A percentile compares a stretch with the other conserved stretches of the same genome.
Evolutionary conservation across 2,797 vertebrate species (phyloP).

Genomic region (Microctenopoma stevenorrisi): DNA sequence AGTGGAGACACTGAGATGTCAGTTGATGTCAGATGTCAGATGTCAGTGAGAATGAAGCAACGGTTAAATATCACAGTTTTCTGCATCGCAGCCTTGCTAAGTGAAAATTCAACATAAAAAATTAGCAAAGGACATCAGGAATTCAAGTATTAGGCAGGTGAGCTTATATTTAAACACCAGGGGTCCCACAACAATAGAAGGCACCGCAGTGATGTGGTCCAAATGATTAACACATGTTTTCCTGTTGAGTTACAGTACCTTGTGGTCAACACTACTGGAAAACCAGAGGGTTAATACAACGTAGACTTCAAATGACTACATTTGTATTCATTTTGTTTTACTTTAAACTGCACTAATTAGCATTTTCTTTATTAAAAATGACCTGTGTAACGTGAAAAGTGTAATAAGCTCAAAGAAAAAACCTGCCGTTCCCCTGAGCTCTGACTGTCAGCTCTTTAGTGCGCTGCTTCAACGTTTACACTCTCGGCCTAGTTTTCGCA

Average conservation of each 20-base stretch:
- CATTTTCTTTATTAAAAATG: no score
- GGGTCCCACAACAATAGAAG: background rate
- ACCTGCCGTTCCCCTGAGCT: no score
- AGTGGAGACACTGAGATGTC: slow-evolving; percentile 37
- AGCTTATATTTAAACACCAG: background rate
- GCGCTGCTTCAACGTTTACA: no score
- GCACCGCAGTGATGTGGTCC: background rate
- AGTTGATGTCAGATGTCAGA: no score
- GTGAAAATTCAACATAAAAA: background rate
- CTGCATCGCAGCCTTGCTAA: background rate
- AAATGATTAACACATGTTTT: slow-evolving; percentile 14
- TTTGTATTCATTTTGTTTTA: background rate
- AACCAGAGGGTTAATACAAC: background rate
- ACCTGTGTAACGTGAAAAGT: no score
- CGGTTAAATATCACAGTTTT: background rate
- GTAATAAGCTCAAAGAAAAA: no score
- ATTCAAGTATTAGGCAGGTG: background rate
- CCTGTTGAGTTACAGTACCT: no score
- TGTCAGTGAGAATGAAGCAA: background rate
- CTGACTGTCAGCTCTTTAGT: no score
- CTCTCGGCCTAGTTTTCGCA: no score
- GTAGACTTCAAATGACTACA: background rate
- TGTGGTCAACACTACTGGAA: background rate
- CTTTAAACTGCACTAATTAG: background rate
- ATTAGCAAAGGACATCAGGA: no score